Conservation (phyloP, 2,113 vertebrate genomes). For the Ictidomys tridecemlineatus region DNA sequence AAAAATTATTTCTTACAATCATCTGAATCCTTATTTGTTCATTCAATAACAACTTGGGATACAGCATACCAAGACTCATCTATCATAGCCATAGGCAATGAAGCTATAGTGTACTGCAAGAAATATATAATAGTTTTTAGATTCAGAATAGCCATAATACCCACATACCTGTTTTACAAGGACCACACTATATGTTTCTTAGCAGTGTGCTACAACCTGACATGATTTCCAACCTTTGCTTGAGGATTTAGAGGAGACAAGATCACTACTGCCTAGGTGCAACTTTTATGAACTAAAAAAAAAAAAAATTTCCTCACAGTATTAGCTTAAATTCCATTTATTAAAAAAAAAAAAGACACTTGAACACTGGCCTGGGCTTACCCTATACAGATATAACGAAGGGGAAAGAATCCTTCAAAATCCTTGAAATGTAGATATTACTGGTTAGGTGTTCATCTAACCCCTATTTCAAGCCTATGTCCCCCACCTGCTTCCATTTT, state of each 20-base stretch:
- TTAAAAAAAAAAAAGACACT: not conserved
- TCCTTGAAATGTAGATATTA: not conserved
- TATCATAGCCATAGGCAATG: not conserved
- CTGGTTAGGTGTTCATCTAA: not conserved
- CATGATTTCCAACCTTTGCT: not conserved
- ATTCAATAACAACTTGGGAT: not conserved
- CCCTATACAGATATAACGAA: not conserved
- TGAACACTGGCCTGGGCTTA: too few species aligned
- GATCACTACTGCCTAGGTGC: not conserved
- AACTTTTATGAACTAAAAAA: not conserved
- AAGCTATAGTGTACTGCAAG: not conserved
- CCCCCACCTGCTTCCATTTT: not conserved
- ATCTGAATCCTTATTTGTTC: not conserved
- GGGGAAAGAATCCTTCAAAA: too few species aligned
- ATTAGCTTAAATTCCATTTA: not conserved
- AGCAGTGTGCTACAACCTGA: not conserved
- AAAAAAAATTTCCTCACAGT: not conserved
- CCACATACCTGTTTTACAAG: not conserved
- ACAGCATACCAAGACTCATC: not conserved
- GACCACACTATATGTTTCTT: too few species aligned
- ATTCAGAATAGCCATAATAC: not conserved
- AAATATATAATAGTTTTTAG: too few species aligned
- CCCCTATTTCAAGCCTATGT: not conserved
- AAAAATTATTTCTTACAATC: not conserved
- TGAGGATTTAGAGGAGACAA: not conserved